Evolutionary conservation across 2,797 vertebrate species (phyloP).

Genomic region (Falco columbarius): DNA sequence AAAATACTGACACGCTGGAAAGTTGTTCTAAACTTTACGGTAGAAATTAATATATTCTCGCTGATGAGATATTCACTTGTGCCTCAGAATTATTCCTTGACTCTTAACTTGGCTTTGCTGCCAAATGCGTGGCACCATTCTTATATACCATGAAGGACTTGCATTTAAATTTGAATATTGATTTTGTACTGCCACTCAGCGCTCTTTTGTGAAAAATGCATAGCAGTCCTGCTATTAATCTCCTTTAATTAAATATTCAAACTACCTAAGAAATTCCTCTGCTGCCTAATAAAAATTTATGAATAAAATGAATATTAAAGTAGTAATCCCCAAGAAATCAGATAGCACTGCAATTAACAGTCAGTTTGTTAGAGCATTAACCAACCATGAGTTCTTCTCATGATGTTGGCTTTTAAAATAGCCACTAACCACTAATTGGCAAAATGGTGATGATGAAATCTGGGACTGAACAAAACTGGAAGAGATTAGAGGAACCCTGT

Average conservation of each 20-base stretch:
- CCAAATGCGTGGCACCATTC: slow-evolving; percentile 18
- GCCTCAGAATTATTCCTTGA: slow-evolving; percentile 12
- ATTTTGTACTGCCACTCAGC: slow-evolving; percentile 49
- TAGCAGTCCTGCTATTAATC: slow-evolving; percentile 55
- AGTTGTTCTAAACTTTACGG: slow-evolving; percentile 26
- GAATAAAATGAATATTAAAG: slow-evolving; percentile 73
- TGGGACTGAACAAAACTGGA: background rate
- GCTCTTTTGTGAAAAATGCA: slow-evolving; percentile 42
- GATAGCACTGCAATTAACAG: slow-evolving; percentile 67
- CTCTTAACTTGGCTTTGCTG: background rate
- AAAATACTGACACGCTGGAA: slow-evolving; percentile 2
- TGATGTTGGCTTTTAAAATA: slow-evolving; percentile 52
- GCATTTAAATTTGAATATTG: slow-evolving; percentile 59
- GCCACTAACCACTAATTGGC: background rate
- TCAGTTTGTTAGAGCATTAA: slow-evolving; percentile 64
- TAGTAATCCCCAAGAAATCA: slow-evolving; percentile 63
- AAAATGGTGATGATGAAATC: background rate
- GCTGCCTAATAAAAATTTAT: slow-evolving; percentile 69
- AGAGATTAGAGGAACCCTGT: background rate
- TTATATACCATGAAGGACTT: slow-evolving; percentile 24
- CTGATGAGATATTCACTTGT: background rate
- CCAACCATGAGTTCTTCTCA: slow-evolving; percentile 51
- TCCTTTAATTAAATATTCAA: slow-evolving; percentile 74
- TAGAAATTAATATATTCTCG: background rate
- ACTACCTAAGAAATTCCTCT: slow-evolving; percentile 60